A percentile compares a stretch with the other conserved stretches of the same genome.
Evolutionary conservation across 2,888 invertebrate species (phyloP).

Genomic region (Parasteatoda lunata): DNA sequence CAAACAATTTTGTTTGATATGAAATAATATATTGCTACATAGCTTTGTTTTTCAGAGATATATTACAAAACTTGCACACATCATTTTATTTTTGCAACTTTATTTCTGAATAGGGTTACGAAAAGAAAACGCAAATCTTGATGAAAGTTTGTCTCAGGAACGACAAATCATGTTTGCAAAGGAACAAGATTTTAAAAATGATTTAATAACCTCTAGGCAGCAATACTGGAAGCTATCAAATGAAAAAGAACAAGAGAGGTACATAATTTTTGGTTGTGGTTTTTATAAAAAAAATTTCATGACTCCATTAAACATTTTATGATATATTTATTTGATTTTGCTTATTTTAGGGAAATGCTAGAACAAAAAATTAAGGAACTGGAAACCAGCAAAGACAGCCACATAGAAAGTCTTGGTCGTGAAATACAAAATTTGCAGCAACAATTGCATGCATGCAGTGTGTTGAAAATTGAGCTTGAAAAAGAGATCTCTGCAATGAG

Average conservation of each 20-base stretch:
- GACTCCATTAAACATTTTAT: not conserved
- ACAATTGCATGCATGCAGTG: slow-evolving; percentile 20
- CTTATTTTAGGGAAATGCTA: slow-evolving; percentile 29
- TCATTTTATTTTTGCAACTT: no score
- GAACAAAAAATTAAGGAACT: slow-evolving; percentile 44
- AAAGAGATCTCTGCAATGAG: slow-evolving; percentile 38
- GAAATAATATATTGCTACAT: not conserved
- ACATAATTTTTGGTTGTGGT: not conserved
- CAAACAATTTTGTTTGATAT: no score
- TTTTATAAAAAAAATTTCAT: not conserved
- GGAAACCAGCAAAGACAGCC: slow-evolving; percentile 1
- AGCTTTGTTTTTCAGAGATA: slow-evolving; percentile 1
- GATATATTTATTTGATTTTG: not conserved
- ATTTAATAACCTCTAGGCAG: slow-evolving; percentile 23
- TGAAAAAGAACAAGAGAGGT: slow-evolving; percentile 48
- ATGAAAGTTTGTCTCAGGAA: slow-evolving; percentile 7
- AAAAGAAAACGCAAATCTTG: slow-evolving; percentile 5
- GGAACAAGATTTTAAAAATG: slow-evolving; percentile 47
- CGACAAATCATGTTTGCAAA: slow-evolving; percentile 27
- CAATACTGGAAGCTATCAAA: slow-evolving; percentile 48
- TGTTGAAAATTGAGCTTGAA: slow-evolving; percentile 41
- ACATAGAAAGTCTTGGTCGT: slow-evolving; percentile 21
- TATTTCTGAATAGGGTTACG: not conserved
- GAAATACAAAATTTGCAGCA: slow-evolving; percentile 31
- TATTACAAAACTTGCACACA: no score